Conservation (phyloP, 2,797 vertebrate species). For the Chloroceryle inda region DNA sequence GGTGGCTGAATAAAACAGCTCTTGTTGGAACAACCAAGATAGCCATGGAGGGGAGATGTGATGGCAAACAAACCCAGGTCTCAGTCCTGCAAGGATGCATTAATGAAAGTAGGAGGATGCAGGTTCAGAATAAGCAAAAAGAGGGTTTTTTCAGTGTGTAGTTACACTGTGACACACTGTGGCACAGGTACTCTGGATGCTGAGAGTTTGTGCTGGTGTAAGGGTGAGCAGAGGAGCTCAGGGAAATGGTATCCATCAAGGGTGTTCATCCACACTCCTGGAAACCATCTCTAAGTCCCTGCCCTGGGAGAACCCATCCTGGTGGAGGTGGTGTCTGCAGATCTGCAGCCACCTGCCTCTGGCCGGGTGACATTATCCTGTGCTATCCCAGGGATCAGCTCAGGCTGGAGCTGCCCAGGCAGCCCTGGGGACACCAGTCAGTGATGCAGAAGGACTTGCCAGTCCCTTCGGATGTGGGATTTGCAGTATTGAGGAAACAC, state of each 20-base stretch:
- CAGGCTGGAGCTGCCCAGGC: not conserved
- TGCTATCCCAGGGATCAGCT: not conserved
- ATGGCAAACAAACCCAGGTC: not conserved
- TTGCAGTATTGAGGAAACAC: not conserved
- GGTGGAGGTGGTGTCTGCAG: not conserved
- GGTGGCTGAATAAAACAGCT: not conserved
- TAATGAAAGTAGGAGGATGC: not conserved
- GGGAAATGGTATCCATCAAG: not conserved
- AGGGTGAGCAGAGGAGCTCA: not conserved
- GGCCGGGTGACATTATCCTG: not conserved
- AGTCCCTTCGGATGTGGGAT: not conserved
- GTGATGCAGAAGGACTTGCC: not conserved
- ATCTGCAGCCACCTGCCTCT: not conserved
- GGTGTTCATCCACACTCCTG: too few relatives aligned
- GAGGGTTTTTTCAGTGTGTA: not conserved
- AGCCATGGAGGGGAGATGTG: not conserved
- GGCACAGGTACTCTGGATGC: not conserved
- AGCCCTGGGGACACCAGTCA: not conserved
- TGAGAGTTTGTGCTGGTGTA: not conserved
- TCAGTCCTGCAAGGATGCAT: not conserved
- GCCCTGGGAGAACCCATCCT: not conserved
- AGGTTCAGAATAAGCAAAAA: not conserved
- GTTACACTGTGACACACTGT: not conserved
- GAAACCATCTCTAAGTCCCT: not conserved
- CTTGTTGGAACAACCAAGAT: not conserved